These are phyloP conservation scores for Apomyelois bistriatella DNA, from an alignment of 2,888 invertebrate genomes.

Conservation along the genomic window DNA sequence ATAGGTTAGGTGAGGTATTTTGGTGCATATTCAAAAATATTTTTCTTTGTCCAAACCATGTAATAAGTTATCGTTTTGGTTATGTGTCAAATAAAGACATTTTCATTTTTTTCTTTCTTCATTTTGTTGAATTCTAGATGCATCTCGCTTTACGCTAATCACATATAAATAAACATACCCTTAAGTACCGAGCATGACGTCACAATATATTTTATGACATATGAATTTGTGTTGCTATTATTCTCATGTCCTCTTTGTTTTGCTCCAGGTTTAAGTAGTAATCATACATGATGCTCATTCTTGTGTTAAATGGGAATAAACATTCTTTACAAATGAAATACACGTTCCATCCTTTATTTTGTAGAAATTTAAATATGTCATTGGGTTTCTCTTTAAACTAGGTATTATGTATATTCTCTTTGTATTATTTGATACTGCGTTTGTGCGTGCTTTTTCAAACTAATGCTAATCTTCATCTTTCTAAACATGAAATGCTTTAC, in stretches of 20 bases:
- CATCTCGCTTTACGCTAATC: neutral
- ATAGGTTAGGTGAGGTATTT: too few species aligned
- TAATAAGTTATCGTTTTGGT: too few species aligned
- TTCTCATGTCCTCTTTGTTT: constrained; percentile 2
- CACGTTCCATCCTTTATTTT: neutral
- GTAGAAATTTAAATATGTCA: neutral
- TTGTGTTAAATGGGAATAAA: neutral
- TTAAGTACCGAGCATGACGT: neutral
- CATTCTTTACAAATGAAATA: constrained; percentile 1
- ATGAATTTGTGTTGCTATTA: constrained; percentile 4
- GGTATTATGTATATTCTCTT: too few species aligned
- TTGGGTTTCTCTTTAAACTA: neutral
- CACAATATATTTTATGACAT: constrained; percentile 1
- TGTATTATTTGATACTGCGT: too few species aligned
- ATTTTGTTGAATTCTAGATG: too few species aligned
- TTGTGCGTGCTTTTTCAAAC: too few species aligned
- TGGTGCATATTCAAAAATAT: too few species aligned
- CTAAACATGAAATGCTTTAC: too few species aligned
- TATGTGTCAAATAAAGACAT: too few species aligned
- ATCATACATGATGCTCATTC: neutral
- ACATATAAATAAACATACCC: neutral
- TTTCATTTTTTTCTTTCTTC: neutral
- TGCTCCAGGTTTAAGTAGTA: constrained; percentile 1
- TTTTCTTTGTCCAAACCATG: too few species aligned
- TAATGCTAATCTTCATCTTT: too few species aligned